These are phyloP conservation scores for Lophura nycthemera DNA, from an alignment of 2,113 vertebrate genomes.

Conservation along the genomic window DNA sequence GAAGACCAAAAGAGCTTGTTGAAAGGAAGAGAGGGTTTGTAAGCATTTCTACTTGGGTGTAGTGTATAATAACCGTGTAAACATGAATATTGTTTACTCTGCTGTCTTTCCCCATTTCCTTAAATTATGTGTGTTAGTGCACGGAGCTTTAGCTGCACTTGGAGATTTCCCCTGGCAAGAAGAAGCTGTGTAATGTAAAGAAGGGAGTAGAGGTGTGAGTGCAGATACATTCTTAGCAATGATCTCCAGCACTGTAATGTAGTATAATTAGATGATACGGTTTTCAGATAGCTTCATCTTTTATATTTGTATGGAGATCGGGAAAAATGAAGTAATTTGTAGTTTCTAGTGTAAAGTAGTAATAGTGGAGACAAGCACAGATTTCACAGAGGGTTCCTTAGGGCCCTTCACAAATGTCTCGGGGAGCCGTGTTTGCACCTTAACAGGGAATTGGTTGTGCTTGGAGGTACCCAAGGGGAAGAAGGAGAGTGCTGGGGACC, in stretches of 20 bases:
- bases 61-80: neutral
- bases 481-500: neutral
- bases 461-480: neutral
- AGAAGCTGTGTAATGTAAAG: neutral
- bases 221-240: neutral
- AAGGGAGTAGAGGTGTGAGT: neutral
- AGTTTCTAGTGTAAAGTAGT: conserved; percentile 52
- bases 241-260: conserved; percentile 31
- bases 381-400: neutral
- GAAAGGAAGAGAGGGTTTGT: neutral
- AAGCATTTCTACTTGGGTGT: neutral
- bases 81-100: neutral
- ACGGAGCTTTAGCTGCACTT: conserved; percentile 34
- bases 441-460: conserved; percentile 22
- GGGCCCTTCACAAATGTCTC: conserved; percentile 25
- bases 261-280: conserved; percentile 25
- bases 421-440: conserved; percentile 66
- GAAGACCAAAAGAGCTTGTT: neutral
- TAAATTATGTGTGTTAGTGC: conserved; percentile 22
- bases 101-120: neutral
- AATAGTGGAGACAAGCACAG: conserved; percentile 69
- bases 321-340: conserved; percentile 65
- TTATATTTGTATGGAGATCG: conserved; percentile 64
- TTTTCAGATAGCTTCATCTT: conserved; percentile 49
- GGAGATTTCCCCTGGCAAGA: conserved; percentile 18